These are phyloP conservation scores for Autographa gamma DNA, from an alignment of 2,888 invertebrate species.

Conservation along the genomic window DNA sequence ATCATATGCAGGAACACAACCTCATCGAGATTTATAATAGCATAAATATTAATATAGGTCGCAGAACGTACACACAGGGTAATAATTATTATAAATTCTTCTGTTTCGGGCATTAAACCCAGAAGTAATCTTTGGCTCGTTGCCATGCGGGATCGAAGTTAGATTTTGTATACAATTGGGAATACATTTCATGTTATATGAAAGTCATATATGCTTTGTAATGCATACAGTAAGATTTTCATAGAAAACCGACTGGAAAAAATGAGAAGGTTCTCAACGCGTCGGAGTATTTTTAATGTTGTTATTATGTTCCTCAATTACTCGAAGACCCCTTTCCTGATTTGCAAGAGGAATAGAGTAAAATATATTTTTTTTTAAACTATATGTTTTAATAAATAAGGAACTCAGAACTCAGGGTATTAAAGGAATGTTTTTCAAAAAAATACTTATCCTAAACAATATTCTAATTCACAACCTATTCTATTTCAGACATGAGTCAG, in stretches of 20 bases:
- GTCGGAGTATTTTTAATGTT: no score
- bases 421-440: background rate
- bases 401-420: no score
- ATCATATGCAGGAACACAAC: background rate
- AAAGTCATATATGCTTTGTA: no score
- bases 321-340: no score
- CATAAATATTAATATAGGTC: conserved; percentile 6
- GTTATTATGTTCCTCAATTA: no score
- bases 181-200: background rate
- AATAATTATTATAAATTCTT: conserved; percentile 19
- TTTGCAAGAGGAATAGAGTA: no score
- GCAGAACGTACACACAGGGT: background rate
- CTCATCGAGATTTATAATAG: conserved; percentile 2
- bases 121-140: conserved; percentile 11
- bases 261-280: no score
- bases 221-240: no score
- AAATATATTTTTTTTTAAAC: no score
- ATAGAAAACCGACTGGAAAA: no score
- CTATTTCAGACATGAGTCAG: background rate
- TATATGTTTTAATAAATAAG: no score
- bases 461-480: background rate
- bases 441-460: background rate
- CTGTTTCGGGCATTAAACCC: conserved; percentile 11
- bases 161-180: conserved; percentile 8
- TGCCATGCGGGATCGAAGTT: conserved; percentile 9